Evolutionary conservation across 2,797 vertebrate species (phyloP), one percentile per base, ranked within the genome.

Genomic region (Coranthus polyacanthus): DNA sequence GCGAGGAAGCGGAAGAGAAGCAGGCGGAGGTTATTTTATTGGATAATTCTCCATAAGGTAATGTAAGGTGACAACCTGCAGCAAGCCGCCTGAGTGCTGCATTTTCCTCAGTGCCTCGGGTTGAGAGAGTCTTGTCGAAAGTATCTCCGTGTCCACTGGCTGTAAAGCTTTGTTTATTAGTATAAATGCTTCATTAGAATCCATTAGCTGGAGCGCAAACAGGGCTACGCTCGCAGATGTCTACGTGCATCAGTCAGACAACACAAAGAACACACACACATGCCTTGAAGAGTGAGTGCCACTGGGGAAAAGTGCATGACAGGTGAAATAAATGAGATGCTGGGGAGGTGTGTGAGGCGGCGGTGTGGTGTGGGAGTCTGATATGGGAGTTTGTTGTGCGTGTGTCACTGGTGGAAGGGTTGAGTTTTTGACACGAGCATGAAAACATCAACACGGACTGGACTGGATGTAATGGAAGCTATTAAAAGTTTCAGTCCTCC

Each of bases 1-100:
- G 42, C 58, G 44, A 49, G 38, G 37, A 51, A 67, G 50, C 34
- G 24, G 20, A 22, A 42, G 57, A 9, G 39, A 36, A 32, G 39
- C 4, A 2, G 54, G 45, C 20, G 18, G 54, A 56, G 36, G 66
- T 57, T 47, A 47, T 79, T 79, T 62, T 68, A 71, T 74, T 76
- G 55, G 60, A 75, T 67, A 47, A 58, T 64, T 70, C 54, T 44
- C 45, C 60, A 59, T 29, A 58, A 61, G 45, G 72, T 85, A 82
- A 85, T 79, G 26, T 3, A 11, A 85, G 62, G 73, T 65, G 80
- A 87, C 78, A 76, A 67, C 59, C 45, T 75, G 49, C 49, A 29
- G 32, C 37, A 29, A 52, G 45, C 36, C 4, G 36, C 58, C 63
- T 29, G 26, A 49, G 68, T 29, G n/a, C 69, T 16, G 13, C 21